Evolutionary conservation across 2,113 vertebrate species (phyloP), one percentile per base, ranked within the genome.

Genomic region (Neodontobutis hainanensis): DNA sequence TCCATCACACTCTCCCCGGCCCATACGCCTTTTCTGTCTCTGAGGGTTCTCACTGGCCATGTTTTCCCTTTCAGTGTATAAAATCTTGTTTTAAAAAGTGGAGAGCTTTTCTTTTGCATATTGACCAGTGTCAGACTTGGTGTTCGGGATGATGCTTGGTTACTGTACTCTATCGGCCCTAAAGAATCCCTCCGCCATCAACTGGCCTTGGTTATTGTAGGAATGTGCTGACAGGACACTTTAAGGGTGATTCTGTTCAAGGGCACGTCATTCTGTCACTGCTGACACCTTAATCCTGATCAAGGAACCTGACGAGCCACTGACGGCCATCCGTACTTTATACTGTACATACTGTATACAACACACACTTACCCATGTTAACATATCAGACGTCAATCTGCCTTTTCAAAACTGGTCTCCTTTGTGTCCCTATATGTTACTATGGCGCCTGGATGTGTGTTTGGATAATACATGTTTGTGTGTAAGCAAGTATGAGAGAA

Each of bases 201-300:
- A 40, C 66, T 19, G 43, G 67, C 49, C 81, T 64, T 65, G 63
- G 78, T 88, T 88, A 90, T 86, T 83, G 79, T 68, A 76, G 71
- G 78, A 91, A 90, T 88, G 87, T 90, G 87, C 89, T 90, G 89
- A 90, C 89, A 74, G 78, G 73, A 87, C 85, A 83, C 82, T 91
- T 88, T 90, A 88, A 84, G 84, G 85, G 88, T 78, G 78, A 90
- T 87, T 85, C 72, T 85, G 77, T 91, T 87, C 89, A 91, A 90
- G 89, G 90, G 78, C 85, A 80, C 62, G 82, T 91, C 89, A 90
- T 65, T 87, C 89, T 75, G 80, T 85, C 89, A 87, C 80, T 88
- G 85, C 83, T 86, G 80, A 82, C 82, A 74, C 89, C 90, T 90
- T 87, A 91, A 91, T 89, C 87, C 86, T 84, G 84, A 88, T 88